Percentiles rank a stretch among this genome's conserved stretches.
phyloP scores from a whole-genome alignment of 1,140 invertebrate species.

The Drosophila murphyi region DNA sequence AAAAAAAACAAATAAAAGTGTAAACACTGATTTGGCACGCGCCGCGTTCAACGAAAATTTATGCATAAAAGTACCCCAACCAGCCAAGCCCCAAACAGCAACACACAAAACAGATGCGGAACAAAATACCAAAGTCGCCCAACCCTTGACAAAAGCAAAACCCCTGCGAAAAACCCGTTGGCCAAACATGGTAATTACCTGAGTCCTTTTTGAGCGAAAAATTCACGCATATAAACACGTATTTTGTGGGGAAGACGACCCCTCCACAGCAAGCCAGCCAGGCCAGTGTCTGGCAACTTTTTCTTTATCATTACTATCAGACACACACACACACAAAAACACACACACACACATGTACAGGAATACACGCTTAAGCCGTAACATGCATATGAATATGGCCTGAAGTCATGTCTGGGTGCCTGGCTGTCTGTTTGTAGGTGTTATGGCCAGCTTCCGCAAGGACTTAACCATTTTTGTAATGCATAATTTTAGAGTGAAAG shows the following conservation, averaged over 20 bases:
- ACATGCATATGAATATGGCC: slow-evolving; percentile 79
- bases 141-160: slow-evolving; percentile 9
- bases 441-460: slow-evolving; percentile 78
- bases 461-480: slow-evolving; percentile 81
- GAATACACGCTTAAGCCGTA: slow-evolving; percentile 25
- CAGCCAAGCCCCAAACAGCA: slow-evolving; percentile 11
- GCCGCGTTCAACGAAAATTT: slow-evolving; percentile 68
- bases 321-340: slow-evolving; percentile 12
- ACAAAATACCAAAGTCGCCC: not conserved
- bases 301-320: slow-evolving; percentile 73
- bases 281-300: slow-evolving; percentile 72
- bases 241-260: slow-evolving; percentile 58
- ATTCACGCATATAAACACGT: slow-evolving; percentile 72
- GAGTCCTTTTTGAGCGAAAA: slow-evolving; percentile 70
- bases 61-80: slow-evolving; percentile 59
- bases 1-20: slow-evolving; percentile 70
- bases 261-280: slow-evolving; percentile 16
- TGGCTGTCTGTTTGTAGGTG: slow-evolving; percentile 62
- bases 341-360: not conserved
- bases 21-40: slow-evolving; percentile 83
- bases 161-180: slow-evolving; percentile 44
- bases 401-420: slow-evolving; percentile 61
- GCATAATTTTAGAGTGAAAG: slow-evolving; percentile 62
- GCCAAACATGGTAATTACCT: slow-evolving; percentile 78
- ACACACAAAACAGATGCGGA: slow-evolving; percentile 16